Evolutionary conservation across 2,888 invertebrate genomes (phyloP).

Genomic region (Brachyptera putata): DNA sequence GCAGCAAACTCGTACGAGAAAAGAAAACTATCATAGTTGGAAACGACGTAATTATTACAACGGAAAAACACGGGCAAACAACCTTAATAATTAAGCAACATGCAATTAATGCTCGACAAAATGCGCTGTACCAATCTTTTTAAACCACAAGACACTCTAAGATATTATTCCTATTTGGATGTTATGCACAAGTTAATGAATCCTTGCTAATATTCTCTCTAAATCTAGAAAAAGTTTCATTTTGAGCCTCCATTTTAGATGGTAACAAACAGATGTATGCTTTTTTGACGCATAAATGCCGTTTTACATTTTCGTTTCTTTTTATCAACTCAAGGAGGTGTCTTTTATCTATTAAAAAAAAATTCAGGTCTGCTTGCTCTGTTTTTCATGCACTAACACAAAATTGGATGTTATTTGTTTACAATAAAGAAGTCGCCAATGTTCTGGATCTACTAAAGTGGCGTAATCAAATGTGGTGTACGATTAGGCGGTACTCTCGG

Average conservation of each 20-base stretch:
- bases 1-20: constrained; percentile 9
- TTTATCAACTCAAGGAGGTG: constrained; percentile 30
- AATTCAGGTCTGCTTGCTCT: constrained; percentile 31
- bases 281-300: not conserved
- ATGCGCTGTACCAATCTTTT: not conserved
- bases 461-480: constrained; percentile 31
- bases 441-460: constrained; percentile 30
- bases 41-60: constrained; percentile 9
- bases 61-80: not conserved
- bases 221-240: constrained; percentile 27
- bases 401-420: constrained; percentile 34
- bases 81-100: not conserved
- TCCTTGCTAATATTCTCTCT: not conserved
- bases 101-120: not conserved
- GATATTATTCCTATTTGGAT: not conserved
- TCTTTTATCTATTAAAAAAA: constrained; percentile 31
- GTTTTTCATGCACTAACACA: constrained; percentile 34
- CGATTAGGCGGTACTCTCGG: constrained; percentile 60
- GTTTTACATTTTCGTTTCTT: not conserved
- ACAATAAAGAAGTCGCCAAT: constrained; percentile 22
- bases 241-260: constrained; percentile 32
- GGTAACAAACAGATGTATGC: constrained; percentile 23
- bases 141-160: not conserved
- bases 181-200: not conserved
- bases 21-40: constrained; percentile 5